These are phyloP conservation scores for Colletes collaris DNA, from an alignment of 2,888 invertebrate species.

Conservation along the genomic window DNA sequence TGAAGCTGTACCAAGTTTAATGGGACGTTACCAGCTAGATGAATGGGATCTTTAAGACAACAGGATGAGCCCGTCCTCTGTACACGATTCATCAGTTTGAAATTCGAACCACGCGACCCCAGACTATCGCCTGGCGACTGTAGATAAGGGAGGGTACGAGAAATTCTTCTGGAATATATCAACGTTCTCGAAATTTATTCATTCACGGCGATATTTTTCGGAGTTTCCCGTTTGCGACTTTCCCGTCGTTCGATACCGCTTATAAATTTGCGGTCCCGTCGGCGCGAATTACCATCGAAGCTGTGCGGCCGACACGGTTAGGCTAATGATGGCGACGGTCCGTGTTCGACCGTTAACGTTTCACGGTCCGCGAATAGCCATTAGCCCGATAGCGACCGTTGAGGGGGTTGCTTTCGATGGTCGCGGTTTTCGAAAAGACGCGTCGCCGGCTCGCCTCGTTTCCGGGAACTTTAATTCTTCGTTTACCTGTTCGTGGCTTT, in stretches of 20 bases:
- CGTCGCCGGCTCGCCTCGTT: slow-evolving; percentile 1
- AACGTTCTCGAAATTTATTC: slow-evolving; percentile 26
- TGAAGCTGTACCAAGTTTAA: not conserved
- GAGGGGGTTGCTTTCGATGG: not conserved
- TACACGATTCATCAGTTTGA: slow-evolving; percentile 15
- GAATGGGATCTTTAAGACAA: slow-evolving; percentile 18
- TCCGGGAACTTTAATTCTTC: too few species aligned
- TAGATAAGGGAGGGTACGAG: slow-evolving; percentile 13
- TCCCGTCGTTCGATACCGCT: not conserved
- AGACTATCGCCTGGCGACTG: slow-evolving; percentile 7
- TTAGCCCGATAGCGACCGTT: slow-evolving; percentile 22
- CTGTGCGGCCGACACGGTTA: not conserved
- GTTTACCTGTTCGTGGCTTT: not conserved
- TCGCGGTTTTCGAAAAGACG: slow-evolving; percentile 7
- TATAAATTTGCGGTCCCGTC: slow-evolving; percentile 11
- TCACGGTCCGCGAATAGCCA: slow-evolving; percentile 2
- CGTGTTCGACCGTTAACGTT: slow-evolving; percentile 10
- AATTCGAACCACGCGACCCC: slow-evolving; percentile 7
- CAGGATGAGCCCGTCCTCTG: not conserved
- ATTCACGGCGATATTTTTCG: slow-evolving; percentile 7
- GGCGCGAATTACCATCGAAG: not conserved
- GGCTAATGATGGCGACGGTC: not conserved
- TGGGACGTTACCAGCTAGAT: not conserved
- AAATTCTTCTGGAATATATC: slow-evolving; percentile 19
- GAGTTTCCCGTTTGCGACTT: not conserved